Evolutionary conservation across 2,113 vertebrate species (phyloP).

Genomic region (Notiomystis cincta): DNA sequence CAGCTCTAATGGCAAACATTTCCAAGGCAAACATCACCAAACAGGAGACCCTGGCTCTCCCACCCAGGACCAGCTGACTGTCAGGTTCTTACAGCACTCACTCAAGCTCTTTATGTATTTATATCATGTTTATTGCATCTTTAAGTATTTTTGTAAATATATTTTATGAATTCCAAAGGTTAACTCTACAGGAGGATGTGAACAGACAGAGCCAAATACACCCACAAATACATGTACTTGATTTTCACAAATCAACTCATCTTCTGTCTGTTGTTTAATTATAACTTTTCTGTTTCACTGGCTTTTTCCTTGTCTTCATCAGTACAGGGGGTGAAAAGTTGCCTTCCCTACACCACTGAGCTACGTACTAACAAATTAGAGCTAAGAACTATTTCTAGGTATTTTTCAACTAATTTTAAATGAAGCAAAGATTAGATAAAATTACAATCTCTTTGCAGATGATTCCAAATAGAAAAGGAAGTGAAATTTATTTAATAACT

Average conservation of each 20-base stretch:
- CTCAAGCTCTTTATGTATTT: neutral
- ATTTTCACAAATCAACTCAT: neutral
- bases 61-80: neutral
- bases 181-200: neutral
- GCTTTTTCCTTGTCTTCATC: neutral
- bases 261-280: neutral
- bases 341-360: neutral
- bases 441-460: neutral
- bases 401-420: neutral
- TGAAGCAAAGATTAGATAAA: neutral
- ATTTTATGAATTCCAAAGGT: slow-evolving; percentile 2
- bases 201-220: neutral
- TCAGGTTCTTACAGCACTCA: neutral
- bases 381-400: neutral
- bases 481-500: neutral
- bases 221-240: neutral
- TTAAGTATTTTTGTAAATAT: neutral
- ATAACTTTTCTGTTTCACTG: neutral
- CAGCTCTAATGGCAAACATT: neutral
- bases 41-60: neutral
- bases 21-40: neutral
- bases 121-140: neutral
- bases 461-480: neutral
- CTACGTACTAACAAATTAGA: neutral
- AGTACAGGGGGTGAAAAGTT: neutral